Percentiles rank a stretch among this genome's conserved stretches.
Evolutionary conservation across 2,888 invertebrate species (phyloP).

Genomic region (Entomobrya multifasciata): DNA sequence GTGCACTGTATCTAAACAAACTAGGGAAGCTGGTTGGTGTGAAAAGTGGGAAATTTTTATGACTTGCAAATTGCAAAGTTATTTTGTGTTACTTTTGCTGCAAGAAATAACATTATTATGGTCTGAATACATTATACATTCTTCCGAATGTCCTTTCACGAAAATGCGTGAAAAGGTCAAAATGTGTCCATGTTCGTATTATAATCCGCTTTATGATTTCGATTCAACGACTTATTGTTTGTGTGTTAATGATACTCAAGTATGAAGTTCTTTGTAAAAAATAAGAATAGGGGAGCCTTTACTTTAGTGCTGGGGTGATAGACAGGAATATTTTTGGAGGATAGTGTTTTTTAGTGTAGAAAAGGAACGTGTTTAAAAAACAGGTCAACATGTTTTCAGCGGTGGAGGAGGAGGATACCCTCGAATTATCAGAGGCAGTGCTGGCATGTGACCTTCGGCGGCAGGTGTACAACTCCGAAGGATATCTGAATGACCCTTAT

Average conservation of each 20-base stretch:
- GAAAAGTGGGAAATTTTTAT: neutral
- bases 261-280: neutral
- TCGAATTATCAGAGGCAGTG: slow-evolving; percentile 76
- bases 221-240: no score
- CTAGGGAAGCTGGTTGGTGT: neutral
- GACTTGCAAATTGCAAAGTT: neutral
- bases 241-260: neutral
- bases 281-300: neutral
- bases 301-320: neutral
- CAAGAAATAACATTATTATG: neutral
- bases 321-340: no score
- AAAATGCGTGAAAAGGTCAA: slow-evolving; percentile 25
- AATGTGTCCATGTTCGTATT: slow-evolving; percentile 6
- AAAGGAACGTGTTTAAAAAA: no score
- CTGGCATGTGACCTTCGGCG: slow-evolving; percentile 75
- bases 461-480: slow-evolving; percentile 77
- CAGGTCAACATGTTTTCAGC: slow-evolving; percentile 53
- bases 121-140: neutral
- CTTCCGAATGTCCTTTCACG: neutral
- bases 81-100: neutral
- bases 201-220: neutral
- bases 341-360: no score
- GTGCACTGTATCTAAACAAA: neutral
- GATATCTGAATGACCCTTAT: slow-evolving; percentile 76
- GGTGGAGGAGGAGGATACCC: slow-evolving; percentile 60